Evolutionary conservation across 2,888 invertebrate genomes (phyloP).

Genomic region (Petrolisthes manimaculis): DNA sequence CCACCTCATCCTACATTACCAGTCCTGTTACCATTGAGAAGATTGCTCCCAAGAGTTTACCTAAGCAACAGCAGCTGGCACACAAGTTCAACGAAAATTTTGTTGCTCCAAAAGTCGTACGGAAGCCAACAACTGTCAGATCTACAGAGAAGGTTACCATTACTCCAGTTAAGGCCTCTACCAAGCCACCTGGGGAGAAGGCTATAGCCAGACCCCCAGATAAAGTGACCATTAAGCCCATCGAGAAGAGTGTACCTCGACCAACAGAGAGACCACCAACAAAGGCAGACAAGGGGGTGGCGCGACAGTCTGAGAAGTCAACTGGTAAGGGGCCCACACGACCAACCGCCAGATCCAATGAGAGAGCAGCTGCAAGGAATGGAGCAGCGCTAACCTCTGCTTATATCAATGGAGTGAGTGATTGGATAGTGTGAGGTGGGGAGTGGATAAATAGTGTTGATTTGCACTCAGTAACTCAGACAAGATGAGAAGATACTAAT

Average conservation of each 20-base stretch:
- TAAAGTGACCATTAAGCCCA: conserved; percentile 9
- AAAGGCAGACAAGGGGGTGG: neutral
- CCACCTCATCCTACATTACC: neutral
- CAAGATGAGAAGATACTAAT: too few relatives aligned
- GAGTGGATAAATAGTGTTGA: too few relatives aligned
- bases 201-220: conserved; percentile 40
- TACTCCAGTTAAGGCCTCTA: neutral
- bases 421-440: too few relatives aligned
- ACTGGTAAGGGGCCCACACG: neutral
- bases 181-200: conserved; percentile 29
- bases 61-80: conserved; percentile 12
- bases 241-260: conserved; percentile 12
- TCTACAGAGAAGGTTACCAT: conserved; percentile 5
- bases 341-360: neutral
- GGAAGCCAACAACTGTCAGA: neutral
- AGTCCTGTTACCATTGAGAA: neutral
- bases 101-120: neutral
- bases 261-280: conserved; percentile 2
- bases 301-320: neutral
- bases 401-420: conserved; percentile 21
- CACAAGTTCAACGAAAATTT: conserved; percentile 1
- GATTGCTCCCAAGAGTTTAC: neutral
- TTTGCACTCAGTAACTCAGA: too few relatives aligned
- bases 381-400: neutral
- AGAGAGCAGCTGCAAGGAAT: neutral